Evolutionary conservation across 2,888 invertebrate species (phyloP), one percentile per base, ranked within the genome.

Genomic region (Pterobdella sp.): DNA sequence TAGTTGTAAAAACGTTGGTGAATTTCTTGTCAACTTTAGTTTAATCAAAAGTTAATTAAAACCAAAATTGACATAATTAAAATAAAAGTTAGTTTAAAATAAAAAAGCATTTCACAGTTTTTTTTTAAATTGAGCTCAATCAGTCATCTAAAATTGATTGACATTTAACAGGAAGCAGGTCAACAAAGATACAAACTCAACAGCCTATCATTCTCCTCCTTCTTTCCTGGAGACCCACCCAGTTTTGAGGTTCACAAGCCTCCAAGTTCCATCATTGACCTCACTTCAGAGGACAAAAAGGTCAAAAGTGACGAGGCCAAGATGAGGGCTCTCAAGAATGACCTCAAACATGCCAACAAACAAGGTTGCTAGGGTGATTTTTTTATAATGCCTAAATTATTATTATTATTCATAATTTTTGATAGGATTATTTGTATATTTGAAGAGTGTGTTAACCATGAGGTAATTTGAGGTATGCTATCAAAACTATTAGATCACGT

Each of bases 181-280:
- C 18, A 26, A 56, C 60, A 88, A 72, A 88, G 88, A 79, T 90
- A 89, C 83, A 88, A 88, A 14, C 75, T 86, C 32, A 74, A 77
- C 10, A 77, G 88, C 81, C 86, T 90, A 0, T 88, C 87, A 78
- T 94, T 91, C 81, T 88, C 89, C 72, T 89, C 90, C 78, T 88
- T 94, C 80, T 94, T 93, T 84, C 89, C 89, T 72, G 94, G 94
- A 0, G 85, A 89, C 64, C 85, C 89, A 63, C 94, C 94, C 0
- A 87, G 88, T 75, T 92, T 92, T 82, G 81, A 80, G 64, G 73
- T 77, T 34, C 79, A 81, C 29, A 77, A 79, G 63, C 78, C 79
- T 7, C 81, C 80, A 76, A 80, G 37, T 10, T 42, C 26, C 2
- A 56, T 68, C 18, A 71, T 74, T 22, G 76, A 75, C 64, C 72